phyloP scores from a whole-genome alignment of 1,140 invertebrate genomes.

The Drosophila santomea region DNA sequence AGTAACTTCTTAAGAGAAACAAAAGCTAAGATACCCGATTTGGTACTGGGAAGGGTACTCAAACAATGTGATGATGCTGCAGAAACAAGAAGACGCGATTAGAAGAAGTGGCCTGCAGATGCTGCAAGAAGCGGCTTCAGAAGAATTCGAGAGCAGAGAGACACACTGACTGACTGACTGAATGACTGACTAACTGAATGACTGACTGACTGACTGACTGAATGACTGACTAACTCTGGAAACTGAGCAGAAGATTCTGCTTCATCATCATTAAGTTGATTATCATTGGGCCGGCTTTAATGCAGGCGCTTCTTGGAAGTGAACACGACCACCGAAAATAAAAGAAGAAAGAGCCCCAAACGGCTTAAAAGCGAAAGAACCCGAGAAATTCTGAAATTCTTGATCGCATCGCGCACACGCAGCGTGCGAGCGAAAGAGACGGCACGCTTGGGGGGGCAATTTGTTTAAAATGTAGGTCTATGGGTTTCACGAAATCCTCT shows the following conservation, averaged over 20 bases:
- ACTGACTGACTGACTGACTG: too few relatives aligned
- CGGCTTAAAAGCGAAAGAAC: slow-evolving; percentile 54
- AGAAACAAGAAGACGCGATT: slow-evolving; percentile 72
- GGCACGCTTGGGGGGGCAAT: slow-evolving; percentile 47
- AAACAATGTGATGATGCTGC: slow-evolving; percentile 71
- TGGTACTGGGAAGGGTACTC: slow-evolving; percentile 12
- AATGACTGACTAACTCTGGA: slow-evolving; percentile 44
- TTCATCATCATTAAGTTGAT: slow-evolving; percentile 61
- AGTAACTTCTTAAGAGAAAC: too few relatives aligned
- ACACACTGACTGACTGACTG: slow-evolving; percentile 57
- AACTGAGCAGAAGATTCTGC: slow-evolving; percentile 43
- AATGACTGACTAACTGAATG: slow-evolving; percentile 24
- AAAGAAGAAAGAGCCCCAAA: slow-evolving; percentile 49
- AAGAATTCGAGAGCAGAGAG: slow-evolving; percentile 27
- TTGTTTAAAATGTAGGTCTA: slow-evolving; percentile 84
- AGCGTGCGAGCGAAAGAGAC: slow-evolving; percentile 30
- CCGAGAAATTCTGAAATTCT: slow-evolving; percentile 58
- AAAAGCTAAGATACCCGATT: neutral
- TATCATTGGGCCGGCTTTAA: slow-evolving; percentile 40
- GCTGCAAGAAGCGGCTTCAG: slow-evolving; percentile 13
- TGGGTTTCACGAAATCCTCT: slow-evolving; percentile 80
- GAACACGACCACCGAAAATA: slow-evolving; percentile 52
- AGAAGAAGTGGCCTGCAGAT: slow-evolving; percentile 47
- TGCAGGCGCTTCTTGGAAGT: slow-evolving; percentile 73
- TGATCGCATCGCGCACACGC: slow-evolving; percentile 68